Conservation (phyloP, 2,888 invertebrate species). For the Nomada ferruginata region DNA sequence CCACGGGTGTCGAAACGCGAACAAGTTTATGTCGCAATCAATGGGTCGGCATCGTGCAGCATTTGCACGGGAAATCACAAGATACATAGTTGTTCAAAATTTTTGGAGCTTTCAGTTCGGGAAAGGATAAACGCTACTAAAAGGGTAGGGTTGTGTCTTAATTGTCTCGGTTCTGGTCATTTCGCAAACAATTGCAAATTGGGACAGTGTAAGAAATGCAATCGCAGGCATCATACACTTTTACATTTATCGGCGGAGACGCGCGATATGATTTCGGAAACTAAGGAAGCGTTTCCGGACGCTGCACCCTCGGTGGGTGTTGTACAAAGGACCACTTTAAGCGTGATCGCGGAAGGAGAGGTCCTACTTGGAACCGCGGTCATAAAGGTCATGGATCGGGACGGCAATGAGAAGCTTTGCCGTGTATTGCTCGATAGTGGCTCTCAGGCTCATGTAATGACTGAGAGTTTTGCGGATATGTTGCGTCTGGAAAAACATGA, state of each 20-base stretch:
- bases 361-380: too few relatives aligned
- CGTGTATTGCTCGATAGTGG: conserved; percentile 11
- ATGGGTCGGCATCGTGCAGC: too few relatives aligned
- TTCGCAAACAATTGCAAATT: background rate
- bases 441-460: conserved; percentile 13
- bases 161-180: background rate
- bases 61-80: too few relatives aligned
- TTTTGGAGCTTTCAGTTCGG: background rate
- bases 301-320: too few relatives aligned
- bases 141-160: background rate
- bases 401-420: background rate
- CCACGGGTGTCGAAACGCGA: too few relatives aligned
- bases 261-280: background rate
- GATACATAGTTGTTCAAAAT: background rate
- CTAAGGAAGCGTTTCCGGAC: too few relatives aligned
- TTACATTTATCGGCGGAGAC: background rate
- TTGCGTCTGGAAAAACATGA: background rate
- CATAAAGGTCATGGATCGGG: too few relatives aligned
- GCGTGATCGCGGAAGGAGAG: too few relatives aligned
- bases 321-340: too few relatives aligned
- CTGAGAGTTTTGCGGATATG: background rate
- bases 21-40: too few relatives aligned
- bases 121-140: background rate
- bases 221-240: background rate
- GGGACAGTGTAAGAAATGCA: background rate